Conservation (phyloP, 2,113 vertebrate genomes). For the Etheostoma cragini region DNA sequence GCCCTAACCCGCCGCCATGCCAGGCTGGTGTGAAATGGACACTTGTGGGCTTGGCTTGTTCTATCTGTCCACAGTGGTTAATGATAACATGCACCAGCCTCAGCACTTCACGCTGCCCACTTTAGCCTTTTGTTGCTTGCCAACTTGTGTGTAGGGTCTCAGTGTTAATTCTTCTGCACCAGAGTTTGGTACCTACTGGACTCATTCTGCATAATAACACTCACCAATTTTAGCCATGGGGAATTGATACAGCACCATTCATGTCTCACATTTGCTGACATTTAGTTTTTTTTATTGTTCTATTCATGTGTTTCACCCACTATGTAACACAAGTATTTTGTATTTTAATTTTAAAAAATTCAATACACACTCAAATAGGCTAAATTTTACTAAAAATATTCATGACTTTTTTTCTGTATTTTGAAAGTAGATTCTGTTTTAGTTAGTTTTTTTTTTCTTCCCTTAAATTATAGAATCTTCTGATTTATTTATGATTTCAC, state of each 20-base stretch:
- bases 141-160: constrained; percentile 58
- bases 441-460: not conserved
- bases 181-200: constrained; percentile 38
- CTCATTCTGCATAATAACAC: constrained; percentile 13
- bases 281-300: not conserved
- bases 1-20: constrained; percentile 65
- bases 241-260: constrained; percentile 8
- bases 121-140: constrained; percentile 65
- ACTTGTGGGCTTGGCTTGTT: constrained; percentile 72
- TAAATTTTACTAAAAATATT: not conserved
- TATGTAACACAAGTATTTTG: not conserved
- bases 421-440: not conserved
- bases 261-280: not conserved
- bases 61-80: constrained; percentile 79
- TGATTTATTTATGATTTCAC: not conserved
- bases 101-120: constrained; percentile 66
- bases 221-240: not conserved
- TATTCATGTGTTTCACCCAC: not conserved
- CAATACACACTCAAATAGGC: not conserved
- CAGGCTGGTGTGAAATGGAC: constrained; percentile 75
- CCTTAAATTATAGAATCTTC: not conserved
- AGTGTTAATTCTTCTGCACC: constrained; percentile 50
- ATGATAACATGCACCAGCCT: constrained; percentile 70
- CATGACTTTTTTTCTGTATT: not conserved
- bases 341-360: not conserved